Evolutionary conservation across 1,140 invertebrate genomes (phyloP), one percentile per base, ranked within the genome.

Genomic region (Cherax quadricarinatus): DNA sequence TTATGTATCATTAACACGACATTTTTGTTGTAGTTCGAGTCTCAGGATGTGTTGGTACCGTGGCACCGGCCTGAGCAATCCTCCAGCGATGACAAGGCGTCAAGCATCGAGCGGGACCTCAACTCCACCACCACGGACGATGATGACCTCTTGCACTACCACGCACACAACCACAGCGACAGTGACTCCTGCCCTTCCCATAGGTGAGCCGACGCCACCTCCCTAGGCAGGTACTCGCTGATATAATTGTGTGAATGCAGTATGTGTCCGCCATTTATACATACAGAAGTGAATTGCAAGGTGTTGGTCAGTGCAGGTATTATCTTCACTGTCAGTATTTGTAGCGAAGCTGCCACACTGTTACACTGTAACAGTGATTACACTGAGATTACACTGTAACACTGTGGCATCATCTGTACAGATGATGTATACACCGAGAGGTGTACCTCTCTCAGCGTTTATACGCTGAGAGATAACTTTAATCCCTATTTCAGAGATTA

Each of bases 31-130:
- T 95, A 98, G 96, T 98, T 98, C 95, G 97, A 97, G 94, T 97
- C 97, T 70, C 97, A 99, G 96, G 99, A 99, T 95, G 98, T 99
- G 73, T 95, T 99, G 57, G 98, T 99, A 90, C 98, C 98, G 3
- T 99, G 98, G 98, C 97, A 98, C 94, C 96, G 97, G 82, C 97
- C 97, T 4, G 93, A 94, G 78, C 96, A 96, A 91, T 96, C 96
- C 80, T 95, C 94, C 93, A 95, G 94, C 91, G 95, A 95, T 90
- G 95, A 95, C 94, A 96, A 96, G 93, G 96, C 96, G 1, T 97
- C 97, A 14, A 96, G 96, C 3, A 95, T 96, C 16, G 96, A 97
- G 57, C 95, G 96, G 10, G 96, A 97, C 80, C 94, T 96, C 7
- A 96, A 96, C 1, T 96, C 96, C 51, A 95, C 95, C 3, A 96